A percentile compares a stretch with the other conserved stretches of the same genome.
phyloP scores from a whole-genome alignment of 2,797 vertebrate genomes.

The Austrolebias charrua region DNA sequence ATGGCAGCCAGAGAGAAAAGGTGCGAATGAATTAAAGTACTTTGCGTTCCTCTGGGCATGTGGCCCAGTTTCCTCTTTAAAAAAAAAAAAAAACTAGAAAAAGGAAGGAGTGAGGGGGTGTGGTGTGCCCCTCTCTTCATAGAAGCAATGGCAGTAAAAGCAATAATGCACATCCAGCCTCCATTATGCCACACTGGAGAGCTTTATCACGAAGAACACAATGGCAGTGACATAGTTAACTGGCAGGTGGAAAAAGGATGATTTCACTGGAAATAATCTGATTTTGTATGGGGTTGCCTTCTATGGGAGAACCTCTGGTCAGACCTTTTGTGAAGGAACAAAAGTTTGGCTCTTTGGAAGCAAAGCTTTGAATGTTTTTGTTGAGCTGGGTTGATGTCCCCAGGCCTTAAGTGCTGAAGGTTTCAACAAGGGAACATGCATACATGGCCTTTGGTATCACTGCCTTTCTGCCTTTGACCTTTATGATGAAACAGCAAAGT shows the following conservation, averaged over 20 bases:
- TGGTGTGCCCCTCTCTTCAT: conserved; percentile 67
- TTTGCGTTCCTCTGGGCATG: conserved; percentile 95
- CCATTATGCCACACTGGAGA: conserved; percentile 84
- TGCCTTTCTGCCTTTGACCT: conserved; percentile 38
- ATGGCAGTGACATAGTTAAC: conserved; percentile 90
- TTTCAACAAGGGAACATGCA: conserved; percentile 64
- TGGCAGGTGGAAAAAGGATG: conserved; percentile 93
- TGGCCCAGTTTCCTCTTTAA: conserved; percentile 94
- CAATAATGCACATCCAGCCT: conserved; percentile 86
- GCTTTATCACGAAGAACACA: conserved; percentile 86
- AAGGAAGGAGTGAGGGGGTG: conserved; percentile 68
- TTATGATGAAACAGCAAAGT: conserved; percentile 21
- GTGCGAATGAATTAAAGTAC: conserved; percentile 99
- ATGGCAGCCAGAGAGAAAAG: conserved; percentile 97
- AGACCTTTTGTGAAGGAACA: conserved; percentile 81
- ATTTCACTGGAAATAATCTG: conserved; percentile 93
- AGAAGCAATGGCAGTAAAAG: conserved; percentile 86
- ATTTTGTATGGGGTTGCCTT: conserved; percentile 86
- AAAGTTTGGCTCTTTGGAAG: conserved; percentile 83
- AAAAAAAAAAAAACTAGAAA: conserved; percentile 75
- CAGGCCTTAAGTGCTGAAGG: conserved; percentile 68
- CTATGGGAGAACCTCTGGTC: conserved; percentile 82
- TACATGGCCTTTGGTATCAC: conserved; percentile 36
- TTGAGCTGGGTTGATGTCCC: conserved; percentile 73
- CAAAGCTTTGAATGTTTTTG: conserved; percentile 83